Conservation (phyloP, 2,888 invertebrate genomes). For the Ochropleura leucogaster region DNA sequence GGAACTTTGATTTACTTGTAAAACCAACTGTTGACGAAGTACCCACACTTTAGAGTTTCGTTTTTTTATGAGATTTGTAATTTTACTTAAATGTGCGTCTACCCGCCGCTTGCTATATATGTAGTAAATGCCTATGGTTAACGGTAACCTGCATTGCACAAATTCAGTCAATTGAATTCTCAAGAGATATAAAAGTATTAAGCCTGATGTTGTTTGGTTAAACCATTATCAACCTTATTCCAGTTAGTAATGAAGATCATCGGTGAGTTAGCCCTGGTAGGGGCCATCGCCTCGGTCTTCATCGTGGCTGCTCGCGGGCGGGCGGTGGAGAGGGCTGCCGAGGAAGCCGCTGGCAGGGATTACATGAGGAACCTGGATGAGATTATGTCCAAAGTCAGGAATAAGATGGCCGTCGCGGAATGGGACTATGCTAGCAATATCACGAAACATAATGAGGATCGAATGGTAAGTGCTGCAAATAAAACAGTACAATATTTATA, state of each 20-base stretch:
- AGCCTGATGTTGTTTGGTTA: not conserved
- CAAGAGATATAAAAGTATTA: not conserved
- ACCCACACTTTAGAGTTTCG: not conserved
- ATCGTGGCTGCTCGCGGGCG: conserved; percentile 86
- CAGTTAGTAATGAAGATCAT: conserved; percentile 87
- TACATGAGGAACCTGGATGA: conserved; percentile 91
- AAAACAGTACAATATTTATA: no score
- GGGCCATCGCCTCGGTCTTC: conserved; percentile 87
- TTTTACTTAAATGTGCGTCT: not conserved
- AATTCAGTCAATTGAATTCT: not conserved
- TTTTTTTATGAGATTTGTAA: not conserved
- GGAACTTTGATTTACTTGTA: not conserved
- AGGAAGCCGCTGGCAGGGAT: conserved; percentile 90
- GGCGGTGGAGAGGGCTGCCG: conserved; percentile 87
- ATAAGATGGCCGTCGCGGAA: conserved; percentile 90
- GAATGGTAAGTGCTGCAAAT: conserved; percentile 74
- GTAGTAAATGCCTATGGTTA: not conserved
- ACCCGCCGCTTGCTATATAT: not conserved
- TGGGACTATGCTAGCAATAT: conserved; percentile 95
- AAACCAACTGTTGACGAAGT: not conserved
- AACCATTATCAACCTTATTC: not conserved
- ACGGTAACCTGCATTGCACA: no score
- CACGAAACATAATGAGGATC: conserved; percentile 92
- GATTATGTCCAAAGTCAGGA: conserved; percentile 89
- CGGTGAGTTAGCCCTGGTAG: conserved; percentile 84